Conservation (phyloP, 1,140 invertebrate species). For the Drosophila nannoptera region DNA sequence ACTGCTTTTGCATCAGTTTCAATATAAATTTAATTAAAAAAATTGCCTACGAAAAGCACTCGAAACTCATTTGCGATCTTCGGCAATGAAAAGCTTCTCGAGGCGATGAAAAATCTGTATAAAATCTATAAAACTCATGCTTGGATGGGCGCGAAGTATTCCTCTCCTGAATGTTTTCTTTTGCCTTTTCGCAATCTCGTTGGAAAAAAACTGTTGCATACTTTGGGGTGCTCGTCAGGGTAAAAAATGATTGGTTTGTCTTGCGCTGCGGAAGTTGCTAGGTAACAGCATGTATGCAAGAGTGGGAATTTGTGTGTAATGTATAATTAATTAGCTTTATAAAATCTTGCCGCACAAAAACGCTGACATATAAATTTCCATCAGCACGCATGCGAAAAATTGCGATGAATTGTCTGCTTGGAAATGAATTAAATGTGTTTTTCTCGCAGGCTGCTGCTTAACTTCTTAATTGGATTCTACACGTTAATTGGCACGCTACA, state of each 20-base stretch:
- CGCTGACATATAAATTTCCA: background rate
- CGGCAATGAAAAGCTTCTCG: conserved; percentile 13
- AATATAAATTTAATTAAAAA: conserved; percentile 61
- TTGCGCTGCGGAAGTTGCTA: too few species aligned
- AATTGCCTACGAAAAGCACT: conserved; percentile 52
- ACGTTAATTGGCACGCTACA: conserved; percentile 19
- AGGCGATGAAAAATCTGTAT: conserved; percentile 12
- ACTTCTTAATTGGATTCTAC: conserved; percentile 7
- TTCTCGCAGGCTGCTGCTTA: background rate
- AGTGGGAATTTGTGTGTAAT: conserved; percentile 1
- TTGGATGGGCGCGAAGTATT: too few species aligned
- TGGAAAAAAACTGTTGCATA: conserved; percentile 5
- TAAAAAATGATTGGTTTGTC: background rate
- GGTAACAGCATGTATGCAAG: background rate
- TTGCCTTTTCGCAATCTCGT: background rate
- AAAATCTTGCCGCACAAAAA: background rate
- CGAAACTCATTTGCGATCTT: conserved; percentile 8
- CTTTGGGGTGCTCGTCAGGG: background rate
- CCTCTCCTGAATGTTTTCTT: too few species aligned
- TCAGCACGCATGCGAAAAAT: background rate
- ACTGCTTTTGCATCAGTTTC: too few species aligned
- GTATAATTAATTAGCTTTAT: background rate
- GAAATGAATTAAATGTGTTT: conserved; percentile 6
- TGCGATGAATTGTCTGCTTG: background rate
- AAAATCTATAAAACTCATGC: conserved; percentile 32